phyloP scores from a whole-genome alignment of 2,888 invertebrate species.

The Didymodactylos carnosus region DNA sequence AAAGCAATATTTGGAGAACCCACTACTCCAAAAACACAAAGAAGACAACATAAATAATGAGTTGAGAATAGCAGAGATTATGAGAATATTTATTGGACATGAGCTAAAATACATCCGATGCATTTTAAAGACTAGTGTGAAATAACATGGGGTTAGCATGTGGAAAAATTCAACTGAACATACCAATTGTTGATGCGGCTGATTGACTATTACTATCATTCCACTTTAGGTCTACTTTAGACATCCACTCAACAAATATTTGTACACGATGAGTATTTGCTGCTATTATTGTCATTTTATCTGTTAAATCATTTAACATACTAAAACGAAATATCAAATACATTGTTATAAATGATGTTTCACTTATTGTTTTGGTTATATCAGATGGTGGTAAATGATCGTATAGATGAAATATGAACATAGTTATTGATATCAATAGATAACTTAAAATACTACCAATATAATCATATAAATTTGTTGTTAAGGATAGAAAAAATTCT shows the following conservation, averaged over 20 bases:
- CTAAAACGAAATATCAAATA: neutral
- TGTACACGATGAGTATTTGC: slow-evolving; percentile 15
- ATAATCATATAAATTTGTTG: slow-evolving; percentile 37
- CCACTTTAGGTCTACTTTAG: neutral
- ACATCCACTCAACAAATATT: neutral
- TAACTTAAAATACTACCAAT: slow-evolving; percentile 42
- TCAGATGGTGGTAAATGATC: neutral
- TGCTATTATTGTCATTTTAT: slow-evolving; percentile 35
- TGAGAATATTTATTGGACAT: too few species aligned
- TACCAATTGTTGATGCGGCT: too few species aligned
- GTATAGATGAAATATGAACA: neutral
- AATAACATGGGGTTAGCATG: too few species aligned
- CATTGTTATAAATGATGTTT: neutral
- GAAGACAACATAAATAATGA: too few species aligned
- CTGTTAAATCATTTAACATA: neutral
- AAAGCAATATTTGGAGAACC: too few species aligned
- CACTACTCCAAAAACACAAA: too few species aligned
- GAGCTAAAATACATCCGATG: too few species aligned
- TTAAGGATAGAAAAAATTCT: slow-evolving; percentile 15
- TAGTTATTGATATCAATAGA: slow-evolving; percentile 26
- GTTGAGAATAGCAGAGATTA: too few species aligned
- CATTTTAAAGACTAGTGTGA: too few species aligned
- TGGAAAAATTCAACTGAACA: too few species aligned
- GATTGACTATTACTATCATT: too few species aligned
- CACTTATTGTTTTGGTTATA: neutral